phyloP scores from a whole-genome alignment of 2,113 vertebrate genomes.

The Poeciliopsis turrubarensis region DNA sequence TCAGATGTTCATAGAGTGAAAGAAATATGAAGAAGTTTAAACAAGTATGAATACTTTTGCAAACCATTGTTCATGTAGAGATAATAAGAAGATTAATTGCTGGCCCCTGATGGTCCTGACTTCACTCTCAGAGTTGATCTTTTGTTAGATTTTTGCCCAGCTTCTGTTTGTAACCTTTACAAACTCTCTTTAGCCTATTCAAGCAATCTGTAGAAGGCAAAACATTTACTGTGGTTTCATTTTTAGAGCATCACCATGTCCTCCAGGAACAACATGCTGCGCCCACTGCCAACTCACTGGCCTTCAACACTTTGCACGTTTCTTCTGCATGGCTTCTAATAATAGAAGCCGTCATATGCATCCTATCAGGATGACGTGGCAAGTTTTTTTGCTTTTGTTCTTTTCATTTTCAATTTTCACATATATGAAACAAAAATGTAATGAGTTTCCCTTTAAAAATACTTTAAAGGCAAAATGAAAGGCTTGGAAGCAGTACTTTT shows the following conservation, averaged over 20 bases:
- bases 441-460: neutral
- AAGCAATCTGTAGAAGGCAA: neutral
- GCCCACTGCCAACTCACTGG: conserved; percentile 1
- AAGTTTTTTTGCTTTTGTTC: conserved; percentile 4
- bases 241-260: conserved; percentile 9
- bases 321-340: conserved; percentile 2
- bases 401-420: neutral
- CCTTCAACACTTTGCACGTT: conserved; percentile 8
- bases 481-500: neutral
- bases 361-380: conserved; percentile 3
- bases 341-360: no score
- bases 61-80: neutral
- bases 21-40: neutral
- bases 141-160: neutral
- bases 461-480: neutral
- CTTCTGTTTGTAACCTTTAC: neutral
- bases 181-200: no score
- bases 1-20: neutral
- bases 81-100: neutral
- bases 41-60: neutral
- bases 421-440: neutral
- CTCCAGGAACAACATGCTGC: neutral
- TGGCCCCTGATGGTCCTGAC: neutral
- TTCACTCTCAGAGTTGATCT: neutral
- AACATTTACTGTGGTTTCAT: conserved; percentile 4